Conservation (phyloP, 1,140 invertebrate genomes). For the Idris sp. region DNA sequence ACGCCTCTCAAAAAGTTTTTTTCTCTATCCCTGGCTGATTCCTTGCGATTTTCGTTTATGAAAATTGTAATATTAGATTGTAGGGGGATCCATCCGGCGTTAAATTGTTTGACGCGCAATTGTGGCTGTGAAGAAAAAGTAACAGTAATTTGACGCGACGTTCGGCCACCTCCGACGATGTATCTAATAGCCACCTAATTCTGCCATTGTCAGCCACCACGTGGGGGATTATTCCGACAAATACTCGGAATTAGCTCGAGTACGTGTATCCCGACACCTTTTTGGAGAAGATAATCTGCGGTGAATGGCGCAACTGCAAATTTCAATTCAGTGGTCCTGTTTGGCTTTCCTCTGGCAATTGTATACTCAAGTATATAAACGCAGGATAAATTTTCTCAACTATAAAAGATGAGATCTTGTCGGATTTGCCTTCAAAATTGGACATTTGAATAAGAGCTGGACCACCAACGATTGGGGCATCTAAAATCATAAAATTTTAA, state of each 20-base stretch:
- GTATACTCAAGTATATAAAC: too few species aligned
- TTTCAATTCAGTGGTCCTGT: slow-evolving; percentile 64
- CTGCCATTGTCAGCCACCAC: slow-evolving; percentile 41
- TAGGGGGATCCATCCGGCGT: slow-evolving; percentile 14
- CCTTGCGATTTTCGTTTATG: slow-evolving; percentile 37
- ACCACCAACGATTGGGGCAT: too few species aligned
- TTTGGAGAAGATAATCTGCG: slow-evolving; percentile 70
- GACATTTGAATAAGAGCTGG: too few species aligned
- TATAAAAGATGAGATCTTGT: not conserved
- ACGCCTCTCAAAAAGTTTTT: slow-evolving; percentile 14
- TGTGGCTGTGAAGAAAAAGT: slow-evolving; percentile 30
- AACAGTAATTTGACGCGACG: slow-evolving; percentile 61
- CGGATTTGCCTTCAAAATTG: too few species aligned
- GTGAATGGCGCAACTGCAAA: slow-evolving; percentile 69
- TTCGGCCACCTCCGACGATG: slow-evolving; percentile 42
- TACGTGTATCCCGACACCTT: slow-evolving; percentile 63
- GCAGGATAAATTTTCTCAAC: too few species aligned
- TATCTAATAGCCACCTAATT: slow-evolving; percentile 57
- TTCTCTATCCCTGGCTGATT: slow-evolving; percentile 17
- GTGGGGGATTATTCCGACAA: slow-evolving; percentile 42
- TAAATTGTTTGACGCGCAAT: slow-evolving; percentile 47
- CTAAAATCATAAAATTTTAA: too few species aligned
- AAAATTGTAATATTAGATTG: slow-evolving; percentile 32
- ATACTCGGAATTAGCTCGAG: slow-evolving; percentile 63
- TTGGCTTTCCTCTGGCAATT: slow-evolving; percentile 9